A percentile compares a stretch with the other conserved stretches of the same genome.
Evolutionary conservation across 2,888 invertebrate species (phyloP).

Genomic region (Apotomis turbidana): DNA sequence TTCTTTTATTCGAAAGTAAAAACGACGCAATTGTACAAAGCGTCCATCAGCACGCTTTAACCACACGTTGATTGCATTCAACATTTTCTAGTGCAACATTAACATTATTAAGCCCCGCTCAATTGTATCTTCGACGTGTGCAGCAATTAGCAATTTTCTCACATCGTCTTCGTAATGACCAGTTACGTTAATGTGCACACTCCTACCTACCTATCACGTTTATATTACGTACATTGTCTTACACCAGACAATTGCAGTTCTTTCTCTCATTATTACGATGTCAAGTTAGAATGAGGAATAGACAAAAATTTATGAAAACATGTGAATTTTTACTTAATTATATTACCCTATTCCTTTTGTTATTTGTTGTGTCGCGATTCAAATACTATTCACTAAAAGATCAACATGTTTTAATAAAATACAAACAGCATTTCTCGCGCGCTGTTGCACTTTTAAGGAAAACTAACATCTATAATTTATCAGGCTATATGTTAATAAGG

Average conservation of each 20-base stretch:
- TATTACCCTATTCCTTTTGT: background rate
- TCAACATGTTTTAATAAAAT: background rate
- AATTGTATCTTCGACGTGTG: slow-evolving; percentile 23
- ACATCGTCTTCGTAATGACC: slow-evolving; percentile 39
- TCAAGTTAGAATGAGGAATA: slow-evolving; percentile 16
- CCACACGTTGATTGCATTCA: background rate
- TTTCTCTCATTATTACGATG: slow-evolving; percentile 47
- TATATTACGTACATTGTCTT: slow-evolving; percentile 37
- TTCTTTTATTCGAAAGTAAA: slow-evolving; percentile 38
- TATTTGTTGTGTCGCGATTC: background rate
- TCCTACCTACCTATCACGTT: slow-evolving; percentile 27
- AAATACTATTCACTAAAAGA: background rate
- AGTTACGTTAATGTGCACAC: slow-evolving; percentile 40
- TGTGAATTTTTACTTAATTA: slow-evolving; percentile 4
- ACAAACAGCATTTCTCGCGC: background rate
- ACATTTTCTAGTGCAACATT: slow-evolving; percentile 22
- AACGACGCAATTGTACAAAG: slow-evolving; percentile 23
- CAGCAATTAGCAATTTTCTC: slow-evolving; percentile 36
- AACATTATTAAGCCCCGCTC: slow-evolving; percentile 9
- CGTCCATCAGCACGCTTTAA: background rate
- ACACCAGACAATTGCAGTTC: slow-evolving; percentile 44
- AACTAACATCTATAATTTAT: background rate
- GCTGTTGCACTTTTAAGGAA: background rate
- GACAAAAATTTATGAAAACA: slow-evolving; percentile 12
- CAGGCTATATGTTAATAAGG: background rate